These are phyloP conservation scores for Geodia barretti DNA, from an alignment of 37 sponge, comb jelly and placozoan species.

Conservation along the genomic window DNA sequence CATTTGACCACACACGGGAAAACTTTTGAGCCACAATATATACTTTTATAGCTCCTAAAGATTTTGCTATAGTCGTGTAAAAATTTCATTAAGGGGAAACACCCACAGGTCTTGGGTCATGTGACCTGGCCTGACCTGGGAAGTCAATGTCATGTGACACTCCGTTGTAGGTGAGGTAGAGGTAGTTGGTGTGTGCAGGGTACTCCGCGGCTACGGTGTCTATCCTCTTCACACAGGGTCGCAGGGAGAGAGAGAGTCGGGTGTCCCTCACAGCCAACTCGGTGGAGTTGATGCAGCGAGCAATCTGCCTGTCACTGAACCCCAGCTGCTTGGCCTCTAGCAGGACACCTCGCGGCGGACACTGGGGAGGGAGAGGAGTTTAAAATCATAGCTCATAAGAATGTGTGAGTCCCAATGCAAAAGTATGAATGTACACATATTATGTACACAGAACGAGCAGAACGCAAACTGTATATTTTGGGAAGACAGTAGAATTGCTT, in stretches of 20 bases:
- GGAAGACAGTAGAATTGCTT: too few species aligned
- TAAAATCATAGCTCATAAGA: too few species aligned
- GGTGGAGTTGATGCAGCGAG: constrained; percentile 63
- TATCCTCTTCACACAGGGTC: constrained; percentile 93
- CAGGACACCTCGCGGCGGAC: constrained; percentile 43
- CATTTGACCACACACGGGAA: neutral
- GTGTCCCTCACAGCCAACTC: constrained; percentile 78
- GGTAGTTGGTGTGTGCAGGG: constrained; percentile 96
- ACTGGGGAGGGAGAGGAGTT: too few species aligned
- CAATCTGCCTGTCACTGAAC: constrained; percentile 96
- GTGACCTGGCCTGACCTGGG: constrained; percentile 45
- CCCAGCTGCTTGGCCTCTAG: constrained; percentile 90
- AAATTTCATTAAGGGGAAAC: neutral
- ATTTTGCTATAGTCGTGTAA: neutral
- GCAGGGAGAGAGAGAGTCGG: constrained; percentile 56
- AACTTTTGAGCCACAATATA: neutral
- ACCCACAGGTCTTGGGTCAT: too few species aligned
- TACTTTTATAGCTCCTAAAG: neutral
- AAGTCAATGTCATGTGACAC: constrained; percentile 82
- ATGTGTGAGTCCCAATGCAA: too few species aligned
- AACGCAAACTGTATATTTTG: too few species aligned
- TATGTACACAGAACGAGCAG: too few species aligned
- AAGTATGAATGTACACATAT: too few species aligned
- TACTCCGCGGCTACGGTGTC: constrained; percentile 99
- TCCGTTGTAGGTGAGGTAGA: constrained; percentile 97